Conservation (phyloP, 2,797 vertebrate genomes). For the Cheirogaleus major region DNA sequence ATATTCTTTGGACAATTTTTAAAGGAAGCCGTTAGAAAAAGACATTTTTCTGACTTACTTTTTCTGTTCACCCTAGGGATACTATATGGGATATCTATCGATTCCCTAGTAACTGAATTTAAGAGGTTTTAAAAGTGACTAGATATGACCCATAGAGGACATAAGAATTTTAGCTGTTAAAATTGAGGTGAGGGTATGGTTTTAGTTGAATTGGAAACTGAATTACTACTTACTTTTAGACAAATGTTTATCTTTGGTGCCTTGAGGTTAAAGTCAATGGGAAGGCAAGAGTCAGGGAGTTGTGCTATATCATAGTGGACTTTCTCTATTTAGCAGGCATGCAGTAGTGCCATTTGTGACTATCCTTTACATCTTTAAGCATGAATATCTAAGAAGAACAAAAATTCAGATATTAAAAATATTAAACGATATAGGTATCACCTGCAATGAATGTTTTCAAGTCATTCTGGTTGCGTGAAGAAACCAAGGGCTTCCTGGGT, state of each 20-base stretch:
- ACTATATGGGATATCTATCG: conserved; percentile 44
- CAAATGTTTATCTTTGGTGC: conserved; percentile 55
- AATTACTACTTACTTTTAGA: conserved; percentile 69
- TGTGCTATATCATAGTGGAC: background rate
- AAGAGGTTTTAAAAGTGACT: conserved; percentile 55
- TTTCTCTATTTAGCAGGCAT: background rate
- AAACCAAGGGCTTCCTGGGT: accelerated
- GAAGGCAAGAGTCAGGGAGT: background rate
- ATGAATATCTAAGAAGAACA: background rate
- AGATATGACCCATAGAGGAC: conserved; percentile 30
- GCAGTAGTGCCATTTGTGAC: background rate
- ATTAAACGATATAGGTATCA: background rate
- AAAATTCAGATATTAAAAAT: background rate
- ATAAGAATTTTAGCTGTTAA: conserved; percentile 67
- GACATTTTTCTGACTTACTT: conserved; percentile 50
- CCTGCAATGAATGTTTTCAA: background rate
- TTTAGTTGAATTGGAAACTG: conserved; percentile 65
- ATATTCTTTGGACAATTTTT: conserved; percentile 64
- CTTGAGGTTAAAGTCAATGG: conserved; percentile 59
- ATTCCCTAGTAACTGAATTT: conserved; percentile 60
- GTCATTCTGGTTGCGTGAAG: background rate
- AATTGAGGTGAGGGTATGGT: conserved; percentile 62
- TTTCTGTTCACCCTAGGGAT: conserved; percentile 29
- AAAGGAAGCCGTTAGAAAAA: conserved; percentile 66
- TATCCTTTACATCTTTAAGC: background rate